Evolutionary conservation across 2,888 invertebrate species (phyloP), one percentile per base, ranked within the genome.

Genomic region (Hemithea aestivaria): DNA sequence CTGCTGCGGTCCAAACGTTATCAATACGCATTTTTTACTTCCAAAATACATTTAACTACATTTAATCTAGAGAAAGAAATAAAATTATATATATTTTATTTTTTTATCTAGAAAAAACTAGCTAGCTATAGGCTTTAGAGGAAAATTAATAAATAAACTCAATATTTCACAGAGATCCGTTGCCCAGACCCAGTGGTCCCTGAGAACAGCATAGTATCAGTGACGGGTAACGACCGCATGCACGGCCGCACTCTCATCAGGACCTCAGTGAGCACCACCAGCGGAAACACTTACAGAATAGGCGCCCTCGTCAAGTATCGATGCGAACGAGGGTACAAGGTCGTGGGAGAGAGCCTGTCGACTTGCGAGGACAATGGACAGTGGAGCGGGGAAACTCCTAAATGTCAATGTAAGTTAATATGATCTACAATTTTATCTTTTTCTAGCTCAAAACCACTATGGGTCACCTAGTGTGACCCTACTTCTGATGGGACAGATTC

Each of bases 201-300:
- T 0, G 92, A 93, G 16, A 95, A 96, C 69, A 94, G 96, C 48
- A 94, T 96, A 10, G 89, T 96, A 0, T 95, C 96, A 0, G 94
- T 96, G 20, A 96, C 96, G 0, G 95, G 96, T 33, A 97, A 96
- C 67, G 97, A 97, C 69, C 89, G 97, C 32, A 93, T 94, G 90
- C 95, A 96, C 64, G 95, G 95, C 0, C 89, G 95, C 12, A 95
- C 96, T 0, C 79, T 95, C 9, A 93, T 96, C 49, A 88, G 94
- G 24, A 95, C 95, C 0, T 91, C 24, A 0, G 94, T 93, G 32
- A 90, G 89, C 40, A 88, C 89, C 1, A 92, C 90, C 56, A 90
- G 89, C 6, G 91, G 93, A 0, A 92, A 93, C 41, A 94, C 95
- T 0, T 96, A 95, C 76, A 93, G 94, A 39, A 94, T 96, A 49